Conservation (phyloP, 2,888 invertebrate species). For the Galeopsomyia nigrocyanea region DNA sequence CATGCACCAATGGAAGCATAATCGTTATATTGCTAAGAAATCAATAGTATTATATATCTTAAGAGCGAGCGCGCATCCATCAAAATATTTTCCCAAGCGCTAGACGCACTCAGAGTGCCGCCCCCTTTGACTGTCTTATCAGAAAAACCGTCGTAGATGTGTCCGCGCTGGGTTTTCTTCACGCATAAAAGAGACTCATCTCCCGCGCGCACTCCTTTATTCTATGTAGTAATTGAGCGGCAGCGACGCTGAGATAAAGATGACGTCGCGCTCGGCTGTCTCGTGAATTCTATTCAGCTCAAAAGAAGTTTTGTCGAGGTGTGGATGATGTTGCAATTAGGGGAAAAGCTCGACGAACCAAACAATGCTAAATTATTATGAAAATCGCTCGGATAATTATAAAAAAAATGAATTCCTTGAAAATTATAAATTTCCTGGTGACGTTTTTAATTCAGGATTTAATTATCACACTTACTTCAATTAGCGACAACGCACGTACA, state of each 20-base stretch:
- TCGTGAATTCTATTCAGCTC: conserved; percentile 19
- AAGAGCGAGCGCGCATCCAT: not conserved
- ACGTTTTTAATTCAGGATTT: too few relatives aligned
- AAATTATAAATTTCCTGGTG: too few relatives aligned
- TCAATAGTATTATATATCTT: not conserved
- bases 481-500: too few relatives aligned
- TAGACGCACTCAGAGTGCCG: conserved; percentile 3
- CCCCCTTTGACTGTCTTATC: not conserved
- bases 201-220: not conserved
- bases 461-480: too few relatives aligned
- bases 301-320: not conserved
- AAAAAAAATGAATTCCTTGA: too few relatives aligned
- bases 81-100: not conserved
- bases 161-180: too few relatives aligned
- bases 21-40: too few relatives aligned
- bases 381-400: too few relatives aligned
- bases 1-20: too few relatives aligned
- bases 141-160: not conserved
- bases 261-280: not conserved
- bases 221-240: conserved; percentile 26
- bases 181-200: not conserved
- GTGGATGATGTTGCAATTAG: conserved; percentile 27
- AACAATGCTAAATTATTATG: conserved; percentile 24
- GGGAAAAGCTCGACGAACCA: not conserved
- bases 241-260: conserved; percentile 16